phyloP scores from a whole-genome alignment of 2,797 vertebrate genomes.

The Pseudochaenichthys georgianus region DNA sequence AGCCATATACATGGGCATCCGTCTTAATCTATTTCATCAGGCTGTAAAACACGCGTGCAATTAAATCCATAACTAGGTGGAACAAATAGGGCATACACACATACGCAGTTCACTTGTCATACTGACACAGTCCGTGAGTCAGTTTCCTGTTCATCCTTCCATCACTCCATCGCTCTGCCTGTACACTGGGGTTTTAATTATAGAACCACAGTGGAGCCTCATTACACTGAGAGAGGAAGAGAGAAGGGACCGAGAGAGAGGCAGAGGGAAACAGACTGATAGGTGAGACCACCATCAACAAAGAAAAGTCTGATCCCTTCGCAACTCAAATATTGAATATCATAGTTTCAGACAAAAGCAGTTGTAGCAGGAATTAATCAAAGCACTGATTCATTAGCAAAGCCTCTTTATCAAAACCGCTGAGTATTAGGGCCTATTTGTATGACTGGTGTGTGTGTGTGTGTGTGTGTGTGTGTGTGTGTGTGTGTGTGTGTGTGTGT shows the following conservation, averaged over 20 bases:
- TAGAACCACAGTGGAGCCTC: constrained; percentile 63
- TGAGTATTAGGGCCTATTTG: constrained; percentile 44
- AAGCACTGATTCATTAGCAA: constrained; percentile 60
- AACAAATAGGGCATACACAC: constrained; percentile 49
- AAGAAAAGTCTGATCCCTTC: constrained; percentile 48
- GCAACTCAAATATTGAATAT: constrained; percentile 62
- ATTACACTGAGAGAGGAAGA: constrained; percentile 56
- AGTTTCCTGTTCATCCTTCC: constrained; percentile 65
- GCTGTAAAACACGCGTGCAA: constrained; percentile 61
- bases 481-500: constrained; percentile 1
- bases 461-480: constrained; percentile 17
- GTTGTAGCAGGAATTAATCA: constrained; percentile 59
- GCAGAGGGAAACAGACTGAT: constrained; percentile 35
- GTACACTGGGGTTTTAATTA: constrained; percentile 77
- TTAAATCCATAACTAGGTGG: constrained; percentile 58
- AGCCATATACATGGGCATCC: constrained; percentile 34
- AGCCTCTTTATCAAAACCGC: constrained; percentile 54
- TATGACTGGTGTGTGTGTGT: constrained; percentile 22
- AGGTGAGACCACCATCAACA: constrained; percentile 47
- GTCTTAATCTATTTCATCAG: constrained; percentile 53
- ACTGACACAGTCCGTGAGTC: constrained; percentile 61
- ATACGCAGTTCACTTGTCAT: constrained; percentile 45
- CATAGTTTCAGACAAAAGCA: constrained; percentile 62
- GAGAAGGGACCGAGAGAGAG: constrained; percentile 35
- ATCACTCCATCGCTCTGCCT: constrained; percentile 58